These are phyloP conservation scores for Phrynocephalus forsythii DNA, from an alignment of 2,797 vertebrate species.

Conservation along the genomic window DNA sequence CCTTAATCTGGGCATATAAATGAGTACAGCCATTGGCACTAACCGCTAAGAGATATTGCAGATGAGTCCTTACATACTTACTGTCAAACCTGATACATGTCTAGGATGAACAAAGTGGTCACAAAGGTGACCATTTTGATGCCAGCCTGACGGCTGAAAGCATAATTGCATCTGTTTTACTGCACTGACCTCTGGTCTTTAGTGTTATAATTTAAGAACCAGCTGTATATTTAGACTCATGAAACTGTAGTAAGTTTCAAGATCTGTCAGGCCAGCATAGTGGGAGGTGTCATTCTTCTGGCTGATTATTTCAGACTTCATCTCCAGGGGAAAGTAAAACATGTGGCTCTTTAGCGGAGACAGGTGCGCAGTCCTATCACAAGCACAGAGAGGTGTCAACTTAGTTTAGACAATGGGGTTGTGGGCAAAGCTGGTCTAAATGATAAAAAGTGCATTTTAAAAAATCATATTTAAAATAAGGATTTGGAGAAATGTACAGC, in stretches of 20 bases:
- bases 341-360: background rate
- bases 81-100: slow-evolving; percentile 38
- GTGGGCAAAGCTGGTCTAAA: slow-evolving; percentile 34
- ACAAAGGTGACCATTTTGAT: slow-evolving; percentile 51
- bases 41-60: background rate
- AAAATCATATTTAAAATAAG: background rate
- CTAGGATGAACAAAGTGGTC: slow-evolving; percentile 49
- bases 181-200: slow-evolving; percentile 63
- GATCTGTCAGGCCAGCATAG: background rate
- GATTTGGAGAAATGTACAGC: background rate
- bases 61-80: slow-evolving; percentile 23
- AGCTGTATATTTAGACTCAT: slow-evolving; percentile 66
- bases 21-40: background rate
- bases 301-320: slow-evolving; percentile 53
- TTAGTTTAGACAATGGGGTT: slow-evolving; percentile 30
- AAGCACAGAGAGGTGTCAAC: slow-evolving; percentile 31
- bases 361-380: slow-evolving; percentile 63
- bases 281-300: slow-evolving; percentile 18
- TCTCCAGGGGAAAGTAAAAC: slow-evolving; percentile 40
- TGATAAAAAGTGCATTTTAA: background rate
- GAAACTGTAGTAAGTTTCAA: slow-evolving; percentile 14
- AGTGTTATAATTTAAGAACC: slow-evolving; percentile 67
- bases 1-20: background rate
- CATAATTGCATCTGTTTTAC: slow-evolving; percentile 70
- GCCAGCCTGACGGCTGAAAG: slow-evolving; percentile 38